Conservation (phyloP, 2,888 invertebrate genomes). For the Stenchaetothrips biformis region DNA sequence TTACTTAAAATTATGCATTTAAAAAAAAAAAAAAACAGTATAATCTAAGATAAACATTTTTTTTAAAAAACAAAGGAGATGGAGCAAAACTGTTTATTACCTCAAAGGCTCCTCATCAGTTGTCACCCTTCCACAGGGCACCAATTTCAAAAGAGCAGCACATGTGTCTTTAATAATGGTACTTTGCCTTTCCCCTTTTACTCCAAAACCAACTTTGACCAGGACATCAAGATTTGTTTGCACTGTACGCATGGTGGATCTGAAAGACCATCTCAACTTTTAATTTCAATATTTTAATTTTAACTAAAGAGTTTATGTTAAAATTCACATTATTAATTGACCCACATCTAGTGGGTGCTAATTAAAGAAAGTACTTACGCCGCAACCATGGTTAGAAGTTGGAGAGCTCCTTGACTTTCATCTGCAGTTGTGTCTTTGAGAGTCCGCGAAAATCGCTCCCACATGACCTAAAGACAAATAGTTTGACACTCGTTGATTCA, state of each 20-base stretch:
- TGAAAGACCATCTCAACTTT: not conserved
- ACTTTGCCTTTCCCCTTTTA: not conserved
- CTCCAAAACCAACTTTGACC: not conserved
- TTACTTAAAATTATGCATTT: not conserved
- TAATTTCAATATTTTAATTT: not conserved
- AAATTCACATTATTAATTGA: not conserved
- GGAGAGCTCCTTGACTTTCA: conserved; percentile 68
- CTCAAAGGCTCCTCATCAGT: not conserved
- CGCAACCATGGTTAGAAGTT: conserved; percentile 73
- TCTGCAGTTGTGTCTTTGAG: conserved; percentile 61
- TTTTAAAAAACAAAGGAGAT: not conserved
- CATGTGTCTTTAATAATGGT: not conserved
- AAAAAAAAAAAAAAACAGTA: not conserved
- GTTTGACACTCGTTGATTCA: not conserved
- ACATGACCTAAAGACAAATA: conserved; percentile 58
- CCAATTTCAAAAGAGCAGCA: not conserved
- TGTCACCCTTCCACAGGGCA: not conserved
- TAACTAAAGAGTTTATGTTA: not conserved
- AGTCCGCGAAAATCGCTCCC: conserved; percentile 76
- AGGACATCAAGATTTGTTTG: not conserved
- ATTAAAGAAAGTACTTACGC: conserved; percentile 37
- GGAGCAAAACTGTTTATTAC: not conserved
- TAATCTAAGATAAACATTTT: not conserved
- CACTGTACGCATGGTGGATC: not conserved
- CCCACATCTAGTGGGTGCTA: not conserved